Base-by-base conservation (phyloP, 2,797 vertebrate genomes). In the Ctenopoma multispine region DNA sequence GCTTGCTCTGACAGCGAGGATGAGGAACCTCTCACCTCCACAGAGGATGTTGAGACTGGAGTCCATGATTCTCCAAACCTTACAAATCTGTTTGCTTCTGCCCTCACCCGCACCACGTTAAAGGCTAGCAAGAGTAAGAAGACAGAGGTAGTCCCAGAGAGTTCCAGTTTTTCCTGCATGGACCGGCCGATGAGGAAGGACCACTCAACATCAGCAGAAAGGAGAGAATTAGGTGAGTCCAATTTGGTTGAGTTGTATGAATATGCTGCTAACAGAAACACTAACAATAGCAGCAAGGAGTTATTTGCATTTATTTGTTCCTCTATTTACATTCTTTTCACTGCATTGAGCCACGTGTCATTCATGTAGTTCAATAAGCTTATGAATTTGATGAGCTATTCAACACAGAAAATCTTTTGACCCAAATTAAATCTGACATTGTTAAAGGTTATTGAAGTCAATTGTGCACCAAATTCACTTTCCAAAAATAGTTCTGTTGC, bases 81-180 rank as follows among this genome's bases (percentile, higher is more conserved):
- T 78, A 99, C 97, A 29, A 99, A 99, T 80, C 94, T 99, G 84
- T 99, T 99, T 87, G 96, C 97, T 82, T 97, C 97, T 85, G 97
- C 97, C 91, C 96, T 99, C 89, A 97, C 96, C 43, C 89, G 91
- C 54, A 90, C 91, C 67, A 80, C 92, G 1, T 69, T 93, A 65
- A 94, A 90, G 29, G 94, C 93, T 18, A 92, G 95, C 40, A 95
- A 94, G 75, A 94, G 92, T 81, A 84, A 94, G 84, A 94, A 95
- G 86, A 53, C 60, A 6, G 91, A 96, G n/a, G 86, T 84, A 65
- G 91, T 92, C 0, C 14, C 81, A 20, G 94, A 94, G 72, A 86
- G 75, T 75, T 91, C 36, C 77, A 80, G 94, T 43, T 97, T 98
- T 75, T 66, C 95, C 15, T 90, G 93, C 46, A 92, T 96, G 84